Conservation (phyloP, 2,113 vertebrate genomes). For the Crotophaga sulcirostris region DNA sequence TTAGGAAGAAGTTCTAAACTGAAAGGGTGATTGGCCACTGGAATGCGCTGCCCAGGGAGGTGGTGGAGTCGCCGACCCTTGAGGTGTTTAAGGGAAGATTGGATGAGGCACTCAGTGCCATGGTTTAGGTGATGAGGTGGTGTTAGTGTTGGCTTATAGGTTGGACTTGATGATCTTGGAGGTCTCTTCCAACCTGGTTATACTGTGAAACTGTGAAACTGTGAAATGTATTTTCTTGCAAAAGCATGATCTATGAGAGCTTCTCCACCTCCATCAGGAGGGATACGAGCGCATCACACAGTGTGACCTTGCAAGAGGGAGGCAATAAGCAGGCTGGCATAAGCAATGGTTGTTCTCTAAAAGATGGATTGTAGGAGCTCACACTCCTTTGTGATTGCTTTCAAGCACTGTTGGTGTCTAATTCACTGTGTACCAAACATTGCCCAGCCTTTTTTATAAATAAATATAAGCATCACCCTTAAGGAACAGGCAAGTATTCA, state of each 20-base stretch:
- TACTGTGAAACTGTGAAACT: no score
- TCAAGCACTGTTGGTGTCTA: neutral
- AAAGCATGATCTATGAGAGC: neutral
- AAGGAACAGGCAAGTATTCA: neutral
- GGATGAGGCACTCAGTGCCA: no score
- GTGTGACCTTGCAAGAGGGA: neutral
- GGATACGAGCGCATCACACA: accelerated
- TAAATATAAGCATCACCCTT: neutral
- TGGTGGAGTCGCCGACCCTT: no score
- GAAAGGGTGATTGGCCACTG: no score
- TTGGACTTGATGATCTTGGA: no score
- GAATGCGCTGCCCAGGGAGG: no score
- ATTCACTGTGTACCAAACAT: neutral
- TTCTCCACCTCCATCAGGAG: neutral
- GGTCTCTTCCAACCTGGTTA: no score
- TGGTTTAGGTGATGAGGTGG: no score
- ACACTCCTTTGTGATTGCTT: neutral
- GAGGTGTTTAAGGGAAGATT: no score
- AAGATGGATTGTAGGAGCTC: neutral
- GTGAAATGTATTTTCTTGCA: neutral
- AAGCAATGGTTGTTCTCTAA: neutral
- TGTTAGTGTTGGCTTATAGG: no score
- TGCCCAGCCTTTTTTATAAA: neutral
- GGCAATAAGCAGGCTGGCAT: neutral
- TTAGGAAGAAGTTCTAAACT: no score